Percentiles rank a stretch among this genome's conserved stretches.
phyloP scores from a whole-genome alignment of 2,797 vertebrate species.

The Sternarchorhynchus goeldii region DNA sequence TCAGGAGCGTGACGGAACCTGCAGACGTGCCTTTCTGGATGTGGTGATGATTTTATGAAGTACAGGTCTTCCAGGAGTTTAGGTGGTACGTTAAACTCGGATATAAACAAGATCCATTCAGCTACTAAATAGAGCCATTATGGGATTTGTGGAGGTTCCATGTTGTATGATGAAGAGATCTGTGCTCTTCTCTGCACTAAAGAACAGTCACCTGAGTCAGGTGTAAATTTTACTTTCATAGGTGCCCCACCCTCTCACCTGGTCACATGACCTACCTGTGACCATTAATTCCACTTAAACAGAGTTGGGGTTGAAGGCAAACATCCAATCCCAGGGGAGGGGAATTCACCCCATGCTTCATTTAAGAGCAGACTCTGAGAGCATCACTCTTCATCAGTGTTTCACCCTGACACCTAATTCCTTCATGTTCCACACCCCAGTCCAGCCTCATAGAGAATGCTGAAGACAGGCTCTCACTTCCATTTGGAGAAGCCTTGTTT shows the following conservation, averaged over 20 bases:
- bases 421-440: conserved; percentile 38
- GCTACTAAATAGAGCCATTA: conserved; percentile 40
- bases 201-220: conserved; percentile 67
- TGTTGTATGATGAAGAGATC: conserved; percentile 50
- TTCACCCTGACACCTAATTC: conserved; percentile 55
- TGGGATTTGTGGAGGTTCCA: conserved; percentile 45
- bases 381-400: conserved; percentile 54
- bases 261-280: conserved; percentile 66
- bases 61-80: neutral
- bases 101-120: conserved; percentile 5
- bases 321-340: conserved; percentile 49
- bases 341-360: conserved; percentile 58
- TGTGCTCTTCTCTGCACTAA: conserved; percentile 52
- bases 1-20: neutral
- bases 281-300: conserved; percentile 53
- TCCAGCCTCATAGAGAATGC: conserved; percentile 28
- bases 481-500: conserved; percentile 41
- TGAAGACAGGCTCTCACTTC: conserved; percentile 26
- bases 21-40: neutral
- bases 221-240: conserved; percentile 57
- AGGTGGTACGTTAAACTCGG: neutral
- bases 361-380: conserved; percentile 52
- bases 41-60: neutral
- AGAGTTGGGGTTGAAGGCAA: conserved; percentile 60
- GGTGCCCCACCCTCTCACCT: conserved; percentile 55